These are phyloP conservation scores for Heteractis magnifica DNA, from an alignment of 92 coral and sea anemone species.

Conservation along the genomic window DNA sequence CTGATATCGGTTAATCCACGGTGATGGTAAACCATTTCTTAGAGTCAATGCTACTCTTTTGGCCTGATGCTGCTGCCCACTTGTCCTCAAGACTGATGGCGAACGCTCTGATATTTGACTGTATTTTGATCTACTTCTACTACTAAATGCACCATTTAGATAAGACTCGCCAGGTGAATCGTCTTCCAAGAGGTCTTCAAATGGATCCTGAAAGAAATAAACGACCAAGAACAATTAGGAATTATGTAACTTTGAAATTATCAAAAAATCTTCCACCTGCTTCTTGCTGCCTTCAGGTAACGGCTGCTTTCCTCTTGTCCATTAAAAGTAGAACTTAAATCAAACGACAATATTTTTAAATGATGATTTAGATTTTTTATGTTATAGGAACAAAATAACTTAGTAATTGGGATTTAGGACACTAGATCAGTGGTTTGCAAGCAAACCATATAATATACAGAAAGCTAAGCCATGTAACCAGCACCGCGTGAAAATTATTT, in stretches of 20 bases:
- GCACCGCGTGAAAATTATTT: too few species aligned
- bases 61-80: conserved; percentile 45
- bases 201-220: conserved; percentile 12
- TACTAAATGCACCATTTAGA: conserved; percentile 51
- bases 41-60: conserved; percentile 57
- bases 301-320: too few species aligned
- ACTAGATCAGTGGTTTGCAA: too few species aligned
- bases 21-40: conserved; percentile 87
- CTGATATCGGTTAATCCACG: conserved; percentile 92
- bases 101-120: conserved; percentile 30
- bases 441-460: too few species aligned
- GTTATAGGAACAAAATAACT: too few species aligned
- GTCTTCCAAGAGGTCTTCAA: conserved; percentile 60
- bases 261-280: background rate
- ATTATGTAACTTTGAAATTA: background rate
- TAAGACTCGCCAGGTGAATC: conserved; percentile 44
- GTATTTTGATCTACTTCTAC: conserved; percentile 38
- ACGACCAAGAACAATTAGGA: background rate
- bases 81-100: conserved; percentile 27
- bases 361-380: too few species aligned
- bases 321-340: too few species aligned
- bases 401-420: too few species aligned
- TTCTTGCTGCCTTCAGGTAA: background rate
- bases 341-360: too few species aligned
- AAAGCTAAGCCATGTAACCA: too few species aligned